phyloP scores from a whole-genome alignment of 2,113 vertebrate species.

The Charina bottae region DNA sequence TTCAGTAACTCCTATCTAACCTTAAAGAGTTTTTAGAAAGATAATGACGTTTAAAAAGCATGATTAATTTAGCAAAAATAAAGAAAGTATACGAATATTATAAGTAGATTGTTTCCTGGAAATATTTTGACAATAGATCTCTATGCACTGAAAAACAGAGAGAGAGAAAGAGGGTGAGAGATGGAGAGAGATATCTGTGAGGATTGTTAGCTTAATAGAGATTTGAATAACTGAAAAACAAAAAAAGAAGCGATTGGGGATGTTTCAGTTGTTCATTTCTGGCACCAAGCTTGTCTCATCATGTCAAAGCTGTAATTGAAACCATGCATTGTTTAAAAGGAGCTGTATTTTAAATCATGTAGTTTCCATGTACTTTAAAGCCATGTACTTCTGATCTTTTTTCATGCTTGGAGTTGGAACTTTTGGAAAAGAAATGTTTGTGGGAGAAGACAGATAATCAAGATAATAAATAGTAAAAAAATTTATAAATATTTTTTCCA shows the following conservation, averaged over 20 bases:
- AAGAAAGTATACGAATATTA: slow-evolving; percentile 36
- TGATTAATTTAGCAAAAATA: slow-evolving; percentile 37
- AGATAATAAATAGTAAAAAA: not conserved
- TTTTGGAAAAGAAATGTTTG: slow-evolving; percentile 49
- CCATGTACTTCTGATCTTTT: slow-evolving; percentile 40
- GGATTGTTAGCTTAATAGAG: slow-evolving; percentile 55
- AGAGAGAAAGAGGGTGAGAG: too few species aligned
- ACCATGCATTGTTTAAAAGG: slow-evolving; percentile 64
- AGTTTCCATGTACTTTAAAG: slow-evolving; percentile 47
- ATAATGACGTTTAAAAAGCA: slow-evolving; percentile 35
- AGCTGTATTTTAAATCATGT: slow-evolving; percentile 57
- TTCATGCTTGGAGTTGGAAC: slow-evolving; percentile 64
- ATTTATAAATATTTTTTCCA: not conserved
- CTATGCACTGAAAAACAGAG: slow-evolving; percentile 49
- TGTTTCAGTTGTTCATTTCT: slow-evolving; percentile 64
- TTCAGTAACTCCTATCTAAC: not conserved
- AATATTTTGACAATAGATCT: slow-evolving; percentile 55
- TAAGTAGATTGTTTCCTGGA: slow-evolving; percentile 24
- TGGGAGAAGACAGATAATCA: slow-evolving; percentile 47
- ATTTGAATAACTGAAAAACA: slow-evolving; percentile 63
- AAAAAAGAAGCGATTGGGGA: slow-evolving; percentile 65
- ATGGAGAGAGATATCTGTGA: slow-evolving; percentile 57
- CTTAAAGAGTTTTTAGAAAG: slow-evolving; percentile 10
- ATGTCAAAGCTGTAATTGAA: slow-evolving; percentile 74
- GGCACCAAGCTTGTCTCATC: slow-evolving; percentile 72